A percentile compares a stretch with the other conserved stretches of the same genome.
Evolutionary conservation across 1,140 invertebrate genomes (phyloP).

Genomic region (Lutraria rhynchaena): DNA sequence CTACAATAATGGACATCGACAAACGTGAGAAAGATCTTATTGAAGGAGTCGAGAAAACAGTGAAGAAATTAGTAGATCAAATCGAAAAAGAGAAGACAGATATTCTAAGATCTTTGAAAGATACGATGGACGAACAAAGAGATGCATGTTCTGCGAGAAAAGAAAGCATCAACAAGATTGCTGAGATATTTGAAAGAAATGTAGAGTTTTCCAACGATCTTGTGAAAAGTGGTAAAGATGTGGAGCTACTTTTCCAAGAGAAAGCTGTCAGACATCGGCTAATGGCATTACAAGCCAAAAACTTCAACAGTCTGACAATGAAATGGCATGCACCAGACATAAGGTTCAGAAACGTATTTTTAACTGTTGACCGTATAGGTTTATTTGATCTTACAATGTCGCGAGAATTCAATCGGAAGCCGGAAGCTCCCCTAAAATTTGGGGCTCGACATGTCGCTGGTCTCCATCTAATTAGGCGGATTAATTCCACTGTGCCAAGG

Average conservation of each 20-base stretch:
- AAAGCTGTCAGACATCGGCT: constrained; percentile 28
- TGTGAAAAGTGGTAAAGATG: constrained; percentile 54
- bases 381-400: constrained; percentile 50
- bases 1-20: constrained; percentile 47
- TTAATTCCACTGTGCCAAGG: constrained; percentile 40
- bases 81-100: constrained; percentile 56
- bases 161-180: constrained; percentile 27
- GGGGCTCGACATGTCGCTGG: constrained; percentile 45
- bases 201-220: constrained; percentile 49
- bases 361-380: constrained; percentile 53
- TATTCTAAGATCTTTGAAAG: constrained; percentile 40
- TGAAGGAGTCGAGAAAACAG: constrained; percentile 52
- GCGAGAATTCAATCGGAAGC: constrained; percentile 29
- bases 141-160: constrained; percentile 40
- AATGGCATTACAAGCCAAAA: constrained; percentile 50
- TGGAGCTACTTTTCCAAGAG: constrained; percentile 49
- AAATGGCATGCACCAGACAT: constrained; percentile 58
- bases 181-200: constrained; percentile 33
- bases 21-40: constrained; percentile 57
- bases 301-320: constrained; percentile 26
- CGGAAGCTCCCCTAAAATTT: constrained; percentile 43
- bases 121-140: constrained; percentile 55
- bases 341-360: constrained; percentile 54
- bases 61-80: constrained; percentile 54
- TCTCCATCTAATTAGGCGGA: constrained; percentile 37